These are phyloP conservation scores for Ptyas mucosa DNA, from an alignment of 2,113 vertebrate genomes.

Conservation along the genomic window DNA sequence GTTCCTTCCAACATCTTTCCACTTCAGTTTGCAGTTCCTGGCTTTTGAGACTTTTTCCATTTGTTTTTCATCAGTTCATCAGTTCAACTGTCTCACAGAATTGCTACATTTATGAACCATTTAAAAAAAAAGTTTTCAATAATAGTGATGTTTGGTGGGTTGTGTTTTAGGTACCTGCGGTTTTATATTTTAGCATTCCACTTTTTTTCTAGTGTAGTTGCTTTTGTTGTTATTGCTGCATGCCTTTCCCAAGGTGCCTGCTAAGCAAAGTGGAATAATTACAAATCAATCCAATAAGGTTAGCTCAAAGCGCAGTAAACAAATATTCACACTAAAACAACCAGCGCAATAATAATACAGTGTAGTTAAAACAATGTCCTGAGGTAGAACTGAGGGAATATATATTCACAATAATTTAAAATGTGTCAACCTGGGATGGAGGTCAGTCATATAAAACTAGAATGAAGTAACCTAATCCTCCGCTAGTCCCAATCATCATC, in stretches of 20 bases:
- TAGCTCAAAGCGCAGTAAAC: neutral
- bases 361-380: neutral
- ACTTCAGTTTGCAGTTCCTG: neutral
- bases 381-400: neutral
- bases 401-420: neutral
- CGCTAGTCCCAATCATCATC: neutral
- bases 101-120: neutral
- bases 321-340: neutral
- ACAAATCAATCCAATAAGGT: neutral
- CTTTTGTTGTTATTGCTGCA: neutral
- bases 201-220: neutral
- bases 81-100: neutral
- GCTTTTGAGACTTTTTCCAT: neutral
- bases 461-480: neutral
- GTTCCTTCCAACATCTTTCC: neutral
- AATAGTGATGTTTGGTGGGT: neutral
- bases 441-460: neutral
- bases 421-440: neutral
- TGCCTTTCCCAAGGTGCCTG: neutral
- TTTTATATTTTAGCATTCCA: neutral
- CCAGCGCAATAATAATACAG: neutral
- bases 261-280: neutral
- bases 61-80: neutral
- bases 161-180: neutral
- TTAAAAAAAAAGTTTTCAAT: neutral